These are phyloP conservation scores for Vulpes ferrilata DNA, from an alignment of 2,113 vertebrate species.

Conservation along the genomic window DNA sequence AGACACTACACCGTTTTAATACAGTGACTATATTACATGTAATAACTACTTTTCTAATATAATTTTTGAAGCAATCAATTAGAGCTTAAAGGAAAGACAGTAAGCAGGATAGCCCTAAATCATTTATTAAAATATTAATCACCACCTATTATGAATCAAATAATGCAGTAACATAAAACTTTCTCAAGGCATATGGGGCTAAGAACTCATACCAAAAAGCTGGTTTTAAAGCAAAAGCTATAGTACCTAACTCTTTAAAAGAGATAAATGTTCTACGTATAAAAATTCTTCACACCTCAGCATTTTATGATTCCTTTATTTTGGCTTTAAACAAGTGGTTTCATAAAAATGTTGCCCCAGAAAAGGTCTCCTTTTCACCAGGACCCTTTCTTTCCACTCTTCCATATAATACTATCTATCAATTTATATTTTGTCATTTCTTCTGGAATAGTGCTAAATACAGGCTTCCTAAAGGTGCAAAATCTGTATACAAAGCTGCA, in stretches of 20 bases:
- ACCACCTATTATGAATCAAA: neutral
- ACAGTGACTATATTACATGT: neutral
- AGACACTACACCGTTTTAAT: neutral
- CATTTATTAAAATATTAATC: slow-evolving; percentile 15
- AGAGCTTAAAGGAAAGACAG: neutral
- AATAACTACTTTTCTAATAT: neutral
- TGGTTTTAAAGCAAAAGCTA: slow-evolving; percentile 7
- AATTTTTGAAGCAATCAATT: slow-evolving; percentile 7
- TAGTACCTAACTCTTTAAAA: neutral
- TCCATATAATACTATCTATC: neutral
- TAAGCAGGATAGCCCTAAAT: neutral
- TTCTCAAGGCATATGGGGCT: neutral
- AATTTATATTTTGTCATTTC: neutral
- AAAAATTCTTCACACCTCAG: neutral
- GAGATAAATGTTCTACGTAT: neutral
- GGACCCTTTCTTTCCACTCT: neutral
- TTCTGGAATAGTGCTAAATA: slow-evolving; percentile 16
- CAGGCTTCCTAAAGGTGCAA: neutral
- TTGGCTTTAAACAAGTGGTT: neutral
- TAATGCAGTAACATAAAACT: slow-evolving; percentile 38
- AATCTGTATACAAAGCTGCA: neutral
- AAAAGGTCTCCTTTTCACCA: neutral
- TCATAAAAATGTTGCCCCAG: neutral
- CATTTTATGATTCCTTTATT: slow-evolving; percentile 34
- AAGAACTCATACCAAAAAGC: slow-evolving; percentile 38